Evolutionary conservation across 2,888 invertebrate species (phyloP).

Genomic region (Rhaphigaster nebulosa): DNA sequence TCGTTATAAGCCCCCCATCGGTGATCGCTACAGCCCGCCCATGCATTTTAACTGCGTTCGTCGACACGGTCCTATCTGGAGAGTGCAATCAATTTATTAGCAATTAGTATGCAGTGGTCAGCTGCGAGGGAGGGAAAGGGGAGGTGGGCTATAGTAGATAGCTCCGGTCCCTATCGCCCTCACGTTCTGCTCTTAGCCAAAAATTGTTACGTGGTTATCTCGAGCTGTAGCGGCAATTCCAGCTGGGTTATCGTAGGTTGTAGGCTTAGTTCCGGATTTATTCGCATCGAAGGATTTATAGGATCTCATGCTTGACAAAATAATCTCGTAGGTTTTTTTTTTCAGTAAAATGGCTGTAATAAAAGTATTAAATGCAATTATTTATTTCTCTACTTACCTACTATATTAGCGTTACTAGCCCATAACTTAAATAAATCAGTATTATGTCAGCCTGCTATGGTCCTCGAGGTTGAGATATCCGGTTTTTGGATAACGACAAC

Average conservation of each 20-base stretch:
- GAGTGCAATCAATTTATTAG: conserved; percentile 17
- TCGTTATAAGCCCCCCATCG: neutral
- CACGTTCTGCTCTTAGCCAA: neutral
- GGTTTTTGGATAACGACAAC: too few species aligned
- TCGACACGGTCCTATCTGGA: neutral
- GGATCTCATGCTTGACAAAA: neutral
- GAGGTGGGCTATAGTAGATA: too few species aligned
- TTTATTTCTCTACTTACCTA: too few species aligned
- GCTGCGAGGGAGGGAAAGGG: neutral
- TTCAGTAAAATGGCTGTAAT: neutral
- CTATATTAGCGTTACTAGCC: too few species aligned
- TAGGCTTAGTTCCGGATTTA: neutral
- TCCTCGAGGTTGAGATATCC: too few species aligned
- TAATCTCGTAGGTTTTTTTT: neutral
- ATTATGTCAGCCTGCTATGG: too few species aligned
- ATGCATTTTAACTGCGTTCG: conserved; percentile 3
- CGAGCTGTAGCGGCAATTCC: neutral
- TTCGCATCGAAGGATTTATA: neutral
- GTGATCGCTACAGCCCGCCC: neutral
- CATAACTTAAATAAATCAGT: too few species aligned
- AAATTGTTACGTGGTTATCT: conserved; percentile 20
- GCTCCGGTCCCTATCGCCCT: neutral
- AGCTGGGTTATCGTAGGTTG: neutral
- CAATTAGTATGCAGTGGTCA: conserved; percentile 28
- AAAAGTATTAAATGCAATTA: too few species aligned